Evolutionary conservation across 2,113 vertebrate genomes (phyloP), one percentile per base, ranked within the genome.

Genomic region (Cacatua alba): DNA sequence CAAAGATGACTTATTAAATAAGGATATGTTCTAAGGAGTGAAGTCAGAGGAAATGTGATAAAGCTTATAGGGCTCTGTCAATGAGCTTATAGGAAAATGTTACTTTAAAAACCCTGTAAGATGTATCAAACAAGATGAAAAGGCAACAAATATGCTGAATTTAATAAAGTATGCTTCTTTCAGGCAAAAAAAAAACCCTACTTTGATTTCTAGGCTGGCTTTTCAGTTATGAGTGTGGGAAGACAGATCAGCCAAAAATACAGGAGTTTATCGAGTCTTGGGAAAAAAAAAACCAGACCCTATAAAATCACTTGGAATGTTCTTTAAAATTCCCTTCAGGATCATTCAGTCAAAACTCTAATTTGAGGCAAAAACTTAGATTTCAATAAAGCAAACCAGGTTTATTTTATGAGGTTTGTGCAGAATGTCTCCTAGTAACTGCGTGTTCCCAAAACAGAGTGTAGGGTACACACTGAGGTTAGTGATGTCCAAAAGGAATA

Each of bases 171-270:
- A 43, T 88, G 51, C 25, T 57, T 60, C 20, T 57, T 81, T 81
- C 28, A 90, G 48, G n/a, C 43, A n/a, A 87, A 68, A 82, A 37
- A 37, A 83, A 69, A 13, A 1, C 16, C 1, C 41, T 52, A 46
- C 49, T 79, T 53, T 70, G 43, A 67, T 69, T 78, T 94, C 53
- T 37, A 63, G 33, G 15, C 14, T 91, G 31, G 29, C 9, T 92
- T 94, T 97, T 94, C 71, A 96, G n/a, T 82, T 67, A 59, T 21
- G 64, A 17, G 4, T 37, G 37, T 72, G 31, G 88, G 65, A 83
- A 95, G 51, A 86, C 9, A 48, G 44, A 91, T 19, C 63, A 93
- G 26, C 20, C 79, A 63, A 44, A 90, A 82, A 60, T 44, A 79
- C 16, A 59, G 31, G 28, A 52, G 21, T 82, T 86, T 17, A 74